A percentile compares a stretch with the other conserved stretches of the same genome.
Evolutionary conservation across 2,797 vertebrate species (phyloP).

Genomic region (Tragelaphus eurycerus): DNA sequence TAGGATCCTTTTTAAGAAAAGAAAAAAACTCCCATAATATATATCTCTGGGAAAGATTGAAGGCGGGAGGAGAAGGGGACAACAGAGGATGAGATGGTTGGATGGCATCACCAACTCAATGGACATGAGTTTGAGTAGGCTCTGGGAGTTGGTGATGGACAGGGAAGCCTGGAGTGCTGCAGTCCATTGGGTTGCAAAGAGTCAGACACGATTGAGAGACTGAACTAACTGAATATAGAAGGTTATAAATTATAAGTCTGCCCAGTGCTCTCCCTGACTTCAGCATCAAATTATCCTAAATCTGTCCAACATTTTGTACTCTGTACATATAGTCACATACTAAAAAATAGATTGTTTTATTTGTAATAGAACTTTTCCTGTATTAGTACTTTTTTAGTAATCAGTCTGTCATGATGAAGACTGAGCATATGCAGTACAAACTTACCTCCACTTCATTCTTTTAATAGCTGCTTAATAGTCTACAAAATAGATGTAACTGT

Average conservation of each 20-base stretch:
- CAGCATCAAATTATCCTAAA: neutral
- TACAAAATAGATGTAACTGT: neutral
- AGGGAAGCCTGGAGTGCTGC: neutral
- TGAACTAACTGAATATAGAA: neutral
- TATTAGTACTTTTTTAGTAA: neutral
- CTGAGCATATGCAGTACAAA: neutral
- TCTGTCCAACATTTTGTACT: neutral
- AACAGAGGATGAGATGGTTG: neutral
- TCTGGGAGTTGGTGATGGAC: neutral
- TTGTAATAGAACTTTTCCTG: neutral
- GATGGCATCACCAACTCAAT: neutral
- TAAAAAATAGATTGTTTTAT: neutral
- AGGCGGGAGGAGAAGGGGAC: rapidly evolving
- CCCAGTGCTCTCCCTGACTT: neutral
- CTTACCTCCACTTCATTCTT: neutral
- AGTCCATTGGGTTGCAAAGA: neutral
- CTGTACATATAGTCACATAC: neutral
- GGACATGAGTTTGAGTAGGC: neutral
- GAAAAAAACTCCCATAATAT: neutral
- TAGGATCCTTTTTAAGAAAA: neutral
- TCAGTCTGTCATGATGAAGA: neutral
- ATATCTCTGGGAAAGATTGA: neutral
- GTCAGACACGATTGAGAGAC: neutral
- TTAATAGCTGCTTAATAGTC: neutral
- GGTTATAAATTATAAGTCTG: neutral